phyloP scores from a whole-genome alignment of 2,797 vertebrate genomes.

The Smutsia gigantea region DNA sequence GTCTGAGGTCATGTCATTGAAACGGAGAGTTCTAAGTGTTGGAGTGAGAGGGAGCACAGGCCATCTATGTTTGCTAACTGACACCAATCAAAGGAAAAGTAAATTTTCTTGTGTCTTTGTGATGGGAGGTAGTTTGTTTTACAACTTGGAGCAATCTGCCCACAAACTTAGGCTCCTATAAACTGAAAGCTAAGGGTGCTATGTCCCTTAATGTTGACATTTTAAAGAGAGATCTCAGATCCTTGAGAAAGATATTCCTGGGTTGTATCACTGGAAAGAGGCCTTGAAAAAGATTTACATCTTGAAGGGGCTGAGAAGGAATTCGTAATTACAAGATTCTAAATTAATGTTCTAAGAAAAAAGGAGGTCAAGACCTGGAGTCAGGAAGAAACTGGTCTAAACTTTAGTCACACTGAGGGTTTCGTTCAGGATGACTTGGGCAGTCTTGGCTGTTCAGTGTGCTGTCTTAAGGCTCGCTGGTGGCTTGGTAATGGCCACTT shows the following conservation, averaged over 20 bases:
- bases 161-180: background rate
- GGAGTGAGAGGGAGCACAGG: no score
- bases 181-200: background rate
- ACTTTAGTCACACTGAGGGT: fast-evolving
- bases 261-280: background rate
- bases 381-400: background rate
- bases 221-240: background rate
- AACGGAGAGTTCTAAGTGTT: background rate
- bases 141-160: background rate
- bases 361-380: background rate
- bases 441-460: fast-evolving
- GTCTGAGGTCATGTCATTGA: background rate
- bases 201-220: background rate
- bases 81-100: background rate
- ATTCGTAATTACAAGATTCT: background rate
- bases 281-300: background rate
- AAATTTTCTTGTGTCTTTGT: background rate
- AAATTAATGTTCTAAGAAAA: background rate
- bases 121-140: background rate
- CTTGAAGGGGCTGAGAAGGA: background rate
- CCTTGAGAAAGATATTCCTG: background rate
- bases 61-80: background rate
- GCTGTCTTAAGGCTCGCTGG: fast-evolving
- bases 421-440: background rate
- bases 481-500: background rate